Percentiles rank a stretch among this genome's conserved stretches.
These are phyloP conservation scores for Diachasma alloeum DNA, from an alignment of 1,140 invertebrate genomes.

Conservation along the genomic window DNA sequence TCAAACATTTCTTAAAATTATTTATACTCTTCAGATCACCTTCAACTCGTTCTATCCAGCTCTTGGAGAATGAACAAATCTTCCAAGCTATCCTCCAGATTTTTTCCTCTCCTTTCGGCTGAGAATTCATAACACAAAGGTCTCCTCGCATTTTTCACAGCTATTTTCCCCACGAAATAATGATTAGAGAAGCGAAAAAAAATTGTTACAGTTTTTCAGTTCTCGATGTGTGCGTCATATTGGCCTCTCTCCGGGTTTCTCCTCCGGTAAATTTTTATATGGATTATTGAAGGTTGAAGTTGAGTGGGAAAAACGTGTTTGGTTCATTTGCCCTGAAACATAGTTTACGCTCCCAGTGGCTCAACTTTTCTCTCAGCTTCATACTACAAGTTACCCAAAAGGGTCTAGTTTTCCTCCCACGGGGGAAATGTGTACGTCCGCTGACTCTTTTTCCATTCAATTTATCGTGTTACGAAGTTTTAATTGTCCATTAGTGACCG, in stretches of 20 bases:
- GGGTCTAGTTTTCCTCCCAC: neutral
- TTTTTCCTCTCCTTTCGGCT: too few species aligned
- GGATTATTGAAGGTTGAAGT: neutral
- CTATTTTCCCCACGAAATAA: too few species aligned
- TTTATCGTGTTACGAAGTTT: conserved; percentile 46
- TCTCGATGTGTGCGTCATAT: neutral
- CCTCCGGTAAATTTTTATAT: neutral
- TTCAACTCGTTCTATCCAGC: too few species aligned
- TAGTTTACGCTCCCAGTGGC: conserved; percentile 1
- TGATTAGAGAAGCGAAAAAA: too few species aligned
- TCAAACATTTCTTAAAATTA: too few species aligned
- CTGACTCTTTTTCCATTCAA: conserved; percentile 42
- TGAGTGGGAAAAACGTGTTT: neutral
- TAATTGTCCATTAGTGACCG: conserved; percentile 41
- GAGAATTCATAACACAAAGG: too few species aligned
- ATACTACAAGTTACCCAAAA: conserved; percentile 9
- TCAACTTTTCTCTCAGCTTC: conserved; percentile 28
- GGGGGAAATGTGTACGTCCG: neutral
- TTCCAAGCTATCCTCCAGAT: too few species aligned
- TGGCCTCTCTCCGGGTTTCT: neutral
- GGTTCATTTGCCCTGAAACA: neutral
- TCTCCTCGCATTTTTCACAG: too few species aligned
- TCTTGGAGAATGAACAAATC: too few species aligned
- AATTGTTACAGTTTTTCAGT: neutral
- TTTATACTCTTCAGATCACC: too few species aligned